Conservation (phyloP, 1,140 invertebrate genomes). For the Pteromalus puparum region DNA sequence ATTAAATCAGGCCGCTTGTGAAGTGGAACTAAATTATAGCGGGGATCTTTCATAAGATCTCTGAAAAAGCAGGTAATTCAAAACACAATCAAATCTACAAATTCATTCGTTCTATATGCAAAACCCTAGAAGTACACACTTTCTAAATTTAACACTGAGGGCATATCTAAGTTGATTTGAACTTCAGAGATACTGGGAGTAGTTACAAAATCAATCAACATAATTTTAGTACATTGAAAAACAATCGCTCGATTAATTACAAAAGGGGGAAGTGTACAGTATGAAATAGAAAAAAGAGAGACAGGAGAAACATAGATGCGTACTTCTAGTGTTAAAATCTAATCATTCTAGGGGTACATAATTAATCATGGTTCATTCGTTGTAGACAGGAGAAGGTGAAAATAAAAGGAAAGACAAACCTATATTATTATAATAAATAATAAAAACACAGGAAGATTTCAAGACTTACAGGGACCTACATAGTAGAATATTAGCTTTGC, state of each 20-base stretch:
- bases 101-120: slow-evolving; percentile 22
- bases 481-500: slow-evolving; percentile 31
- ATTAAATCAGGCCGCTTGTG: slow-evolving; percentile 82
- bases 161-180: background rate
- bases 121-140: slow-evolving; percentile 21
- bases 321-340: slow-evolving; percentile 36
- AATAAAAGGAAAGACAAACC: background rate
- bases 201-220: background rate
- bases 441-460: slow-evolving; percentile 5
- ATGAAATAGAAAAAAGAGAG: background rate
- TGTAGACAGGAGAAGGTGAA: background rate
- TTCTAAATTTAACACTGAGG: slow-evolving; percentile 17
- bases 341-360: background rate
- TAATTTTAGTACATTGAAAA: background rate
- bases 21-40: slow-evolving; percentile 78
- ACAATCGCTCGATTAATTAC: background rate
- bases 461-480: slow-evolving; percentile 50
- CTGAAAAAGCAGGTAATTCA: slow-evolving; percentile 58
- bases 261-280: background rate
- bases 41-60: slow-evolving; percentile 63
- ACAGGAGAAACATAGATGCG: background rate
- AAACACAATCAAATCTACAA: slow-evolving; percentile 50
- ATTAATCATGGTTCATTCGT: background rate
- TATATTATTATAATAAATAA: background rate
- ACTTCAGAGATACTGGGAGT: background rate